Evolutionary conservation across 2,888 invertebrate genomes (phyloP), one percentile per base, ranked within the genome.

Genomic region (Scaptomyza polygonia): DNA sequence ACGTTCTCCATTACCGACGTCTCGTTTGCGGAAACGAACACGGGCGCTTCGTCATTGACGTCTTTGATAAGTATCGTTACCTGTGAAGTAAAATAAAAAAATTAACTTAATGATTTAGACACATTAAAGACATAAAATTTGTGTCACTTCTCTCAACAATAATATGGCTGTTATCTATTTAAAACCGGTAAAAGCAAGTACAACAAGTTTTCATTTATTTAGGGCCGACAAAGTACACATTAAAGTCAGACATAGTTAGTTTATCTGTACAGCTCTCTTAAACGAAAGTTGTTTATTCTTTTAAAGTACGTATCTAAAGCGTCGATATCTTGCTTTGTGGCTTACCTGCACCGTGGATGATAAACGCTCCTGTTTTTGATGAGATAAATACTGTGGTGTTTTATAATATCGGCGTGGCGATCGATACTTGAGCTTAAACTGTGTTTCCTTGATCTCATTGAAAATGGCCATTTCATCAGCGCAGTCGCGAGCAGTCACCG

Each of bases 1-100:
- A 96, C 95, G 91, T 97, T 97, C 93, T 98, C 98, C 66, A 95
- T 93, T 14, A 98, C 94, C 36, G 95, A 92, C 32, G 97, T 96
- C 88, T 95, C 94, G 88, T 96, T 96, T 21, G 95, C 93, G 5
- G 96, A 95, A 72, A 96, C 93, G 92, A 98, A 97, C 88, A 95
- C 95, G 5, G 98, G 98, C 36, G 96, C 94, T 93, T 97, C 96
- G 91, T 98, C 98, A 92, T 98, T 98, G 70, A 97, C 96, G 92
- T 98, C 98, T 89, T 96, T 95, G 55, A 98, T 93, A 69, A 95
- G 94, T 75, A 98, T 95, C 52, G 95, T 96, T 59, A 98, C 97
- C 97, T 97, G 93, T 76, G 91, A 86, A 62, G 59, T 30, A 9
- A 32, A 29, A 45, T 29, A 59, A 11, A 18, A 56, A 59, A 42